Evolutionary conservation across 1,140 invertebrate genomes (phyloP).

Genomic region (Agraylea sexmaculata): DNA sequence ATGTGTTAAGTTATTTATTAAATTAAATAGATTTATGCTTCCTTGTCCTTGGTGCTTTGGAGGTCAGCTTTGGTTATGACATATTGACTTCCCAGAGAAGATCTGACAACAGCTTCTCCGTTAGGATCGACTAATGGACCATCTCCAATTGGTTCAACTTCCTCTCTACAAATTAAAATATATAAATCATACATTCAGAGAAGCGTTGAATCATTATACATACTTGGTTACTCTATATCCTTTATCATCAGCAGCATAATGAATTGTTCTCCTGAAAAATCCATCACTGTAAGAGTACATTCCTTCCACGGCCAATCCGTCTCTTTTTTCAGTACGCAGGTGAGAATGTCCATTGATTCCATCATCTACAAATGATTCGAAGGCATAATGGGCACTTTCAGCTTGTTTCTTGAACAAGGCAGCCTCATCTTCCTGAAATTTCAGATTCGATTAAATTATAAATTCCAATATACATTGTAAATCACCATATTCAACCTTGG

Average conservation of each 20-base stretch:
- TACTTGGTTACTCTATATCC: slow-evolving; percentile 40
- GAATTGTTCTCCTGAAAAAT: slow-evolving; percentile 34
- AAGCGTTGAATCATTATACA: slow-evolving; percentile 16
- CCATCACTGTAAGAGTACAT: slow-evolving; percentile 44
- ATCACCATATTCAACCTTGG: too few relatives aligned
- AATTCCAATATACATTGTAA: too few relatives aligned
- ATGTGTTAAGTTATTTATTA: not conserved
- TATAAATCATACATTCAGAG: too few relatives aligned
- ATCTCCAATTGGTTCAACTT: slow-evolving; percentile 35
- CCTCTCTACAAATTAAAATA: slow-evolving; percentile 28
- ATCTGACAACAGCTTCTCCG: slow-evolving; percentile 35
- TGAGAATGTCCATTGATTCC: slow-evolving; percentile 35
- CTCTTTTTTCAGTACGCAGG: slow-evolving; percentile 32
- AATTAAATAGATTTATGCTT: not conserved
- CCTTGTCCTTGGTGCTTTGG: slow-evolving; percentile 5
- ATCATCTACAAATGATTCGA: slow-evolving; percentile 35
- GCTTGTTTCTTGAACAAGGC: slow-evolving; percentile 16
- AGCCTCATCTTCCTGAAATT: slow-evolving; percentile 12
- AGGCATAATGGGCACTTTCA: slow-evolving; percentile 30
- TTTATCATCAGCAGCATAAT: slow-evolving; percentile 41
- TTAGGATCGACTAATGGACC: slow-evolving; percentile 36
- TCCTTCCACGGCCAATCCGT: slow-evolving; percentile 35
- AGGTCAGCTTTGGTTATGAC: slow-evolving; percentile 28
- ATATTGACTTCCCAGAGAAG: slow-evolving; percentile 30
- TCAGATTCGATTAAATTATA: too few relatives aligned